These are phyloP conservation scores for Bugula neritina DNA, from an alignment of 2,888 invertebrate genomes.

Conservation along the genomic window DNA sequence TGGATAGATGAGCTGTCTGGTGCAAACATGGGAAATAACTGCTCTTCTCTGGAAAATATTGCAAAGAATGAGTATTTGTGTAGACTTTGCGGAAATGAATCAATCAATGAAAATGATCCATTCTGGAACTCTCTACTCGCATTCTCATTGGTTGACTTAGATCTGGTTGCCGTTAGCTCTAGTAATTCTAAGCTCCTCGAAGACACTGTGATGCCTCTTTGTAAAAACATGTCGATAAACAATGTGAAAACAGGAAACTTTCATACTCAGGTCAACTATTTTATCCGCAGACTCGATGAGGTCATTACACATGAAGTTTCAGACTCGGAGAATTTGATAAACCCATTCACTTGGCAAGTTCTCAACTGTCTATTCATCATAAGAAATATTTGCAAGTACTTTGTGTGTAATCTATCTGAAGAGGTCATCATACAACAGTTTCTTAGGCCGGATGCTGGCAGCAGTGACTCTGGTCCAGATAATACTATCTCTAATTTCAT, in stretches of 20 bases:
- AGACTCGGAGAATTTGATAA: conserved; percentile 26
- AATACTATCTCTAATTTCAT: conserved; percentile 67
- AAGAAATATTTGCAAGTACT: conserved; percentile 71
- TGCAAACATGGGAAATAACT: conserved; percentile 50
- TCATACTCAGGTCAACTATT: conserved; percentile 70
- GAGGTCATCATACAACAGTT: conserved; percentile 78
- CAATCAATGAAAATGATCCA: conserved; percentile 76
- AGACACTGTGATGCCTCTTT: conserved; percentile 70
- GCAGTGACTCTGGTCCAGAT: background rate
- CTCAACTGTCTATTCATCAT: conserved; percentile 88
- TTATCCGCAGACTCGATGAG: conserved; percentile 65
- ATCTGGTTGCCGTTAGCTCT: background rate
- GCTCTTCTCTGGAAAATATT: conserved; percentile 59
- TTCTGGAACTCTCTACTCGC: conserved; percentile 91
- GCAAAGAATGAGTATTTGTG: conserved; percentile 71
- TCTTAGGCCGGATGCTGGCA: conserved; percentile 28
- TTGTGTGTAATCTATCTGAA: conserved; percentile 84
- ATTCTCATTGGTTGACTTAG: conserved; percentile 64
- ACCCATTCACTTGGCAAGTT: conserved; percentile 77
- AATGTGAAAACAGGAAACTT: conserved; percentile 85
- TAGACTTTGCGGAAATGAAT: conserved; percentile 71
- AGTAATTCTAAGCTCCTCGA: conserved; percentile 61
- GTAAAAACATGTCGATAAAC: conserved; percentile 71
- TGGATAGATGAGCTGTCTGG: too few species aligned
- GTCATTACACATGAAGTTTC: conserved; percentile 44